Evolutionary conservation across 2,888 invertebrate genomes (phyloP).

Genomic region (Seira musarum): DNA sequence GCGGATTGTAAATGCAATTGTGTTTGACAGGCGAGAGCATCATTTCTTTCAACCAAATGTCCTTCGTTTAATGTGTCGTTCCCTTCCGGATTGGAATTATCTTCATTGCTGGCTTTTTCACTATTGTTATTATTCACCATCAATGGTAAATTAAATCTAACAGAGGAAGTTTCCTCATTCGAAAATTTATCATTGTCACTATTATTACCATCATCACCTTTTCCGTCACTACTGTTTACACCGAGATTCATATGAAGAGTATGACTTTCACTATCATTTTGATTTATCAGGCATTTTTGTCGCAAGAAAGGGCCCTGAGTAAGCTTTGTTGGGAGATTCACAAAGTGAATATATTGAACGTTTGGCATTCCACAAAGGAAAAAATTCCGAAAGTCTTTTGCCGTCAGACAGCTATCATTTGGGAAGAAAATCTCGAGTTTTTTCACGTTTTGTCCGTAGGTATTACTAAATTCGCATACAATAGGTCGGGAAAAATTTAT

Average conservation of each 20-base stretch:
- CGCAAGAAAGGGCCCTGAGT: conserved; percentile 57
- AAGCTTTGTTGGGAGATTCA: conserved; percentile 59
- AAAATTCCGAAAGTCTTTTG: conserved; percentile 55
- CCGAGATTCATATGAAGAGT: not conserved
- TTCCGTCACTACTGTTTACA: conserved; percentile 23
- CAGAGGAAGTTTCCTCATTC: too few relatives aligned
- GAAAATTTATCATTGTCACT: conserved; percentile 11
- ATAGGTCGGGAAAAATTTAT: conserved; percentile 59
- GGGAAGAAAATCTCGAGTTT: conserved; percentile 63
- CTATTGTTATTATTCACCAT: conserved; percentile 36
- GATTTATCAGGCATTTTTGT: not conserved
- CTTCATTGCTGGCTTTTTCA: conserved; percentile 44
- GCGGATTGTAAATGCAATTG: not conserved
- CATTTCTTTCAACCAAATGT: not conserved
- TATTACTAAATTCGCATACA: conserved; percentile 50
- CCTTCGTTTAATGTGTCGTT: conserved; percentile 27
- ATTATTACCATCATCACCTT: conserved; percentile 26
- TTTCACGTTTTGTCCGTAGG: conserved; percentile 61
- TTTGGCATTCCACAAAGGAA: conserved; percentile 63
- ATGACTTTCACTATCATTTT: not conserved
- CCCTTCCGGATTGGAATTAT: conserved; percentile 20
- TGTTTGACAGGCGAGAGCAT: not conserved
- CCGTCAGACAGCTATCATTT: conserved; percentile 54
- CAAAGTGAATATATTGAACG: conserved; percentile 63
- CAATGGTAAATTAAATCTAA: not conserved